Evolutionary conservation across 2,888 invertebrate genomes (phyloP), one percentile per base, ranked within the genome.

Genomic region (Tanytarsus gracilentus): DNA sequence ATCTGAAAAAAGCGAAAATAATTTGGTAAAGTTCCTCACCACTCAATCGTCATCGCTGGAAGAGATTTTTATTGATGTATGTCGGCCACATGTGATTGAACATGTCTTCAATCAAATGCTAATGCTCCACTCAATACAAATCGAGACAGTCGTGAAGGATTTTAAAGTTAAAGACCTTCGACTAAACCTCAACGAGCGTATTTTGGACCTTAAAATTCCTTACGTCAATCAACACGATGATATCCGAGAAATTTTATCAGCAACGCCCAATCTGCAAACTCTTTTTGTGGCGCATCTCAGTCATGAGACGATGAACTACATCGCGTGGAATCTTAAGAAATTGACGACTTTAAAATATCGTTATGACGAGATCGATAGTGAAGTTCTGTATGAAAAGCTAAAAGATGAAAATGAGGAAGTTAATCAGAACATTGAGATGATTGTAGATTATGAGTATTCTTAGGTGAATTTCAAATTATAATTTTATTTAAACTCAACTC

Each of bases 361-460:
- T 16, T 51, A 29, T 11, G 30, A 30, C 18, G 51, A 51, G 30
- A 27, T 29, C n/a, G 51, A 51, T 30, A 30, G 51, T 51, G 29
- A 27, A 25, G 14, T 18, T 6, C 25, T 25, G 16, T 51, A 51
- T 51, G 51, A 51, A 29, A 51, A 16, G 30, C 30, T 51, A 1
- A 51, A 30, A 18, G 16, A 4, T 1, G 30, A 51, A 11, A 18
- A 51, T 51, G n/a, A 16, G 4, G 51, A 51, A 14, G 30, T 51
- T 29, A 51, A 51, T 51, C 51, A 30, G 21, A 18, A 51, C n/a
- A 51, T 51, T 18, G 27, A 25, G 21, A 26, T 49, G 25, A n/a
- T 26, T 27, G 49, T 49, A n/a, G 49, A 49, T 14, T 49, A 26
- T 16, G 49, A 49, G 11, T 49, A 49, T 18, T 14, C 26, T 33